Conservation (phyloP, 2,888 invertebrate genomes). For the Acanthococcus lagerstroemiae region DNA sequence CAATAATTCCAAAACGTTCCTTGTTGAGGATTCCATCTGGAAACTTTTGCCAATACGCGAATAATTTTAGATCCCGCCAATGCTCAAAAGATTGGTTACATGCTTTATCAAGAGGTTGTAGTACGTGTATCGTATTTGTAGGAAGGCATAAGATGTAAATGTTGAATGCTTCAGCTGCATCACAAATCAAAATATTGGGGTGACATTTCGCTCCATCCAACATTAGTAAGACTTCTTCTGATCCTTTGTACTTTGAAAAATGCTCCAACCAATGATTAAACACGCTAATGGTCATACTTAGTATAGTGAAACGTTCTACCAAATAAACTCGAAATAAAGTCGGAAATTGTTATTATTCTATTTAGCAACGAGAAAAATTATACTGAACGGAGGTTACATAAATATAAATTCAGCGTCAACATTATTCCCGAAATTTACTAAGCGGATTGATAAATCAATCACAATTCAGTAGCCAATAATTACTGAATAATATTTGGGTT, state of each 20-base stretch:
- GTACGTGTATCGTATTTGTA: slow-evolving; percentile 41
- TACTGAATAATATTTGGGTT: too few relatives aligned
- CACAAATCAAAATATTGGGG: slow-evolving; percentile 38
- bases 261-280: slow-evolving; percentile 37
- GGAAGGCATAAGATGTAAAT: slow-evolving; percentile 40
- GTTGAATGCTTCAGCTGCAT: slow-evolving; percentile 37
- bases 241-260: slow-evolving; percentile 36
- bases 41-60: slow-evolving; percentile 38
- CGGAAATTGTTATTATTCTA: too few relatives aligned
- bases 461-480: too few relatives aligned
- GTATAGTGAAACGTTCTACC: too few relatives aligned
- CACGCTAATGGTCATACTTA: slow-evolving; percentile 38
- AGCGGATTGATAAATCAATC: too few relatives aligned
- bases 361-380: too few relatives aligned
- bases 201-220: slow-evolving; percentile 40
- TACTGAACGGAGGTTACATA: too few relatives aligned
- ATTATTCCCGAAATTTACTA: too few relatives aligned
- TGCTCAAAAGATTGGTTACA: slow-evolving; percentile 39
- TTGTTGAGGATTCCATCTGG: slow-evolving; percentile 38
- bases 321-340: too few relatives aligned
- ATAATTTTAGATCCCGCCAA: slow-evolving; percentile 40
- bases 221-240: slow-evolving; percentile 36
- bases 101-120: slow-evolving; percentile 40
- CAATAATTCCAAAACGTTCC: slow-evolving; percentile 38
- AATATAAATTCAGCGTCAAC: too few relatives aligned